Evolutionary conservation across 2,888 invertebrate genomes (phyloP), one percentile per base, ranked within the genome.

Genomic region (Cerceris rybyensis): DNA sequence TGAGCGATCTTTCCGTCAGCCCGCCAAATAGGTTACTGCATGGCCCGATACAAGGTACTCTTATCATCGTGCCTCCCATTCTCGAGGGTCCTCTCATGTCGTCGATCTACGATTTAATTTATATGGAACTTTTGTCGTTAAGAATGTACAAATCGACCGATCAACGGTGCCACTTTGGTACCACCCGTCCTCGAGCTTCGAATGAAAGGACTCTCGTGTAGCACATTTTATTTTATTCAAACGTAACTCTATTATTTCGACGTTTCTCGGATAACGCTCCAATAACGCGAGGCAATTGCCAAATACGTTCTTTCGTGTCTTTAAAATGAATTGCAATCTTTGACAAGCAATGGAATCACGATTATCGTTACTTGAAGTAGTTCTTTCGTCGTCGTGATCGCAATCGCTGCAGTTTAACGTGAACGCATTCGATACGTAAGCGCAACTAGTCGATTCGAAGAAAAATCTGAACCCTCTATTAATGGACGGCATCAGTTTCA

Each of bases 1-100:
- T 97, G 88, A 96, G 96, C 88, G 97, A 97, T 93, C 94, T 96
- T 83, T 95, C 95, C 72, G 94, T 94, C 82, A 94, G 94, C 86
- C 91, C 91, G 85, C 94, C 94, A 68, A 93, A 94, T 91, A 94
- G 94, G 72, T 94, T 95, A 90, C 95, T 95, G 84, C 92, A 95
- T 92, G 94, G 94, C 85, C 93, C 94, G 86, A 85, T 91, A 85
- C 94, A 94, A 94, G 94, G 95, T 95, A 93, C 90, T 92, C 91
- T 81, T 85, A 84, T 89, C 83, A 79, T 74, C 64, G 61, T 69
- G 65, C 49, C 43, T 73, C 73, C 70, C 50, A 54, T 68, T 41
- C 61, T 11, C n/a, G 50, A 52, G 58, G 57, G 55, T 46, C 46
- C 46, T 46, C 11, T 11, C 46, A 5, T 17, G 63, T 54, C 13